phyloP scores from a whole-genome alignment of 2,113 vertebrate genomes.

The Enhydra lutris region DNA sequence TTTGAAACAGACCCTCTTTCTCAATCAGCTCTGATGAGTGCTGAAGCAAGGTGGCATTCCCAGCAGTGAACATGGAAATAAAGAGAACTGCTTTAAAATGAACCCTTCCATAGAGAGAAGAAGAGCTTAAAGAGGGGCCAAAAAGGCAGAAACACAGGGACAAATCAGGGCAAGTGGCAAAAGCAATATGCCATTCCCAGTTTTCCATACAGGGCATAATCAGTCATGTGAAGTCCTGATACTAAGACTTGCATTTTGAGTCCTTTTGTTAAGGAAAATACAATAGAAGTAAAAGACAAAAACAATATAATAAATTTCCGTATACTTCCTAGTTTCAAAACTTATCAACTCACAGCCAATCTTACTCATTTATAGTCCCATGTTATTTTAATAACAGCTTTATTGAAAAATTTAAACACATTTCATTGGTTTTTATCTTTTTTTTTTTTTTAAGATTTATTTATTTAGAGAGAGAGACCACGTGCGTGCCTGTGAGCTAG shows the following conservation, averaged over 20 bases:
- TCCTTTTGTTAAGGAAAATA: background rate
- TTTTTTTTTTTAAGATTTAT: background rate
- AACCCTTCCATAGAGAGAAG: background rate
- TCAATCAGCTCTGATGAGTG: background rate
- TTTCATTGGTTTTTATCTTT: background rate
- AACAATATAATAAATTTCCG: background rate
- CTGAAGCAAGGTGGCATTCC: background rate
- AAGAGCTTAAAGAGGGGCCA: background rate
- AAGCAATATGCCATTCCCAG: background rate
- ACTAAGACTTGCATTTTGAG: background rate
- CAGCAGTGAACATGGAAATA: background rate
- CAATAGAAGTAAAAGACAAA: constrained; percentile 6
- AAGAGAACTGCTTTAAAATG: background rate
- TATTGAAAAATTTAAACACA: background rate
- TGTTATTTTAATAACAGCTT: background rate
- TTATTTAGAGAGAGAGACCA: background rate
- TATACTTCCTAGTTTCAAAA: background rate
- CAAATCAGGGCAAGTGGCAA: background rate
- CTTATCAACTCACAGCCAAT: background rate
- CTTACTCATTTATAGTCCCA: background rate
- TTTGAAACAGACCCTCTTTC: background rate
- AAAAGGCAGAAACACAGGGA: background rate
- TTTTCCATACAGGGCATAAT: background rate
- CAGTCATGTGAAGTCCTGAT: background rate
- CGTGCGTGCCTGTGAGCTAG: background rate